Base-by-base conservation (phyloP, 2,797 vertebrate genomes). In the Tympanoctomys barrerae region DNA sequence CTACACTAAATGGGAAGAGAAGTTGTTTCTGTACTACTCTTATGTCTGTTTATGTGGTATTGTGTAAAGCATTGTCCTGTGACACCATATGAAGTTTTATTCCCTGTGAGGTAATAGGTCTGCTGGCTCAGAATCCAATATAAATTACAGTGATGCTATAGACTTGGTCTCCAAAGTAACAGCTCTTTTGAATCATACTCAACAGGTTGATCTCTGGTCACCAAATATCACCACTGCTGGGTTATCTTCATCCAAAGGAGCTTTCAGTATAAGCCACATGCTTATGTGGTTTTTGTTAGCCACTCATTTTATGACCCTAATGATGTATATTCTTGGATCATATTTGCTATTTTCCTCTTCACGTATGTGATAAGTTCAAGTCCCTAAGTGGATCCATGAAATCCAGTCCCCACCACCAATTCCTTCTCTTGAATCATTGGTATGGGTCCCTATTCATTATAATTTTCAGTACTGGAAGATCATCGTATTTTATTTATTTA, bases 251-350 rank as follows among this genome's bases (percentile, higher is more conserved):
- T 87, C 16, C 71, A 19, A 88, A 94, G n/a, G 21, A 61, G 6
- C 54, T 82, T 82, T 26, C 5, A 59, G 12, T 21, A 31, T 92
- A 94, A 82, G 39, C 39, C 71, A 31, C 68, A 33, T 83, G 22
- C 42, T 94, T n/a, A 84, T 39, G n/a, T 36, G 2, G 19, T 80
- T 91, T 73, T 95, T 84, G 28, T 92, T 84, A 70, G 73, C 39
- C n/a, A 28, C 28, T 18, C 4, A 70, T 26, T 90, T 90, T 84
- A 46, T 90, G 26, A 36, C 2, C 49, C 16, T 83, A 71, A 28
- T 33, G 52, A 90, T 52, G 42, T 84, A 4, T 36, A 12, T 87
- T 87, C 78, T 88, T 94, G 21, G n/a, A 91, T 49, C 87, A 80
- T 13, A 73, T 88, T 92, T 94, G 64, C 39, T 90, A 24, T 3